These are phyloP conservation scores for Tetramorium alpestre DNA, from an alignment of 1,140 invertebrate genomes.

Conservation along the genomic window DNA sequence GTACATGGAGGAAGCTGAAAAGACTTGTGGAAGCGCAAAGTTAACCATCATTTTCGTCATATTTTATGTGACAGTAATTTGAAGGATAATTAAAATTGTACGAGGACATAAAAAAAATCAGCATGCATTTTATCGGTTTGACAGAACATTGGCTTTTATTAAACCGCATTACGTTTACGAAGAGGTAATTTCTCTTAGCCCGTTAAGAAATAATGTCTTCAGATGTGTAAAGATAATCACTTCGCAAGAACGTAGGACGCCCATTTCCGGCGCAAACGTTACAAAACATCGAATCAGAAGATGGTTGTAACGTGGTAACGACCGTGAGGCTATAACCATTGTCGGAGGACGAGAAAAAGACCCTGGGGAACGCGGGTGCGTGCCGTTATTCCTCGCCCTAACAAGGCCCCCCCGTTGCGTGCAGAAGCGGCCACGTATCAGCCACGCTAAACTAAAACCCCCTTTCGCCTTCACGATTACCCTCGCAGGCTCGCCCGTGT, in stretches of 20 bases:
- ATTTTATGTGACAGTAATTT: not conserved
- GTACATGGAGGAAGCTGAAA: conserved; percentile 40
- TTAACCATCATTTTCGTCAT: not conserved
- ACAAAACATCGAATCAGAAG: conserved; percentile 57
- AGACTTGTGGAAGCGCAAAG: not conserved
- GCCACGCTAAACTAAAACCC: conserved; percentile 70
- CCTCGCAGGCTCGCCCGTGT: conserved; percentile 19
- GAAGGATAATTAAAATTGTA: not conserved
- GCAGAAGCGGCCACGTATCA: conserved; percentile 71
- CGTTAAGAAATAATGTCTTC: not conserved
- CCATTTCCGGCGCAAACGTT: conserved; percentile 49
- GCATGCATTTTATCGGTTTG: not conserved
- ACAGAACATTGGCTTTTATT: conserved; percentile 7
- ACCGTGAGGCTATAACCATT: conserved; percentile 67
- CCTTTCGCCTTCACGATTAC: conserved; percentile 58
- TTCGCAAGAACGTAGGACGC: not conserved
- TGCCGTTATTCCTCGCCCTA: conserved; percentile 71
- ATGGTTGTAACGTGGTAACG: conserved; percentile 71
- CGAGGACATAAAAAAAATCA: not conserved
- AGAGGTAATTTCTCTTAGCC: conserved; percentile 5
- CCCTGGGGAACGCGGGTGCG: conserved; percentile 67
- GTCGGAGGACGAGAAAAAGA: conserved; percentile 61
- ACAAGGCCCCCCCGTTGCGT: conserved; percentile 74
- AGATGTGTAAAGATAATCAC: conserved; percentile 41
- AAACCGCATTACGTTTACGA: not conserved